Conservation (phyloP, 1,140 invertebrate species). For the Drosophila miranda region DNA sequence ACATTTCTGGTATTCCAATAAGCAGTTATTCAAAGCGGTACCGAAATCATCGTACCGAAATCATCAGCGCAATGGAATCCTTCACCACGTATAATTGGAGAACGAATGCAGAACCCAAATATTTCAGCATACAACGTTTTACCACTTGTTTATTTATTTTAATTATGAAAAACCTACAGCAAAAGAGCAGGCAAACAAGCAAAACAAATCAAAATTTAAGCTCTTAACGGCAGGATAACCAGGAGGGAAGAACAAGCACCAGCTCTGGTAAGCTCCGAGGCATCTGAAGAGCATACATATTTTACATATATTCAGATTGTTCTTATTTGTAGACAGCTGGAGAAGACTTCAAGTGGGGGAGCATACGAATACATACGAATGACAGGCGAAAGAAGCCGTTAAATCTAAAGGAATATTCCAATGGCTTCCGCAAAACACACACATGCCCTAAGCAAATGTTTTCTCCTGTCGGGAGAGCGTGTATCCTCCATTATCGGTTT, state of each 20-base stretch:
- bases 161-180: conserved; percentile 32
- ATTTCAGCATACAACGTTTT: conserved; percentile 15
- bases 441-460: conserved; percentile 61
- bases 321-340: conserved; percentile 20
- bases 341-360: conserved; percentile 16
- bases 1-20: conserved; percentile 70
- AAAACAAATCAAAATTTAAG: conserved; percentile 22
- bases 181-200: conserved; percentile 16
- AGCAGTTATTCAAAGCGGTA: conserved; percentile 70
- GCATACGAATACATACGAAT: neutral
- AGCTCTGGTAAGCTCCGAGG: conserved; percentile 25
- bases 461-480: conserved; percentile 43
- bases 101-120: conserved; percentile 15
- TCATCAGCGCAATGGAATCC: conserved; percentile 1
- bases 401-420: conserved; percentile 64
- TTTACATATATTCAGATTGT: conserved; percentile 7
- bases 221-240: conserved; percentile 31
- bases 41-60: neutral
- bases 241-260: conserved; percentile 21
- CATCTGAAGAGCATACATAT: neutral
- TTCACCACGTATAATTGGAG: neutral
- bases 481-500: conserved; percentile 56
- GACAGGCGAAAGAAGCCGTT: neutral
- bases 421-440: conserved; percentile 24
- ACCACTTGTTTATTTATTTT: conserved; percentile 35